Percentiles rank a stretch among this genome's conserved stretches.
phyloP scores from a whole-genome alignment of 1,140 invertebrate genomes.

The Daktulosphaira vitifoliae region DNA sequence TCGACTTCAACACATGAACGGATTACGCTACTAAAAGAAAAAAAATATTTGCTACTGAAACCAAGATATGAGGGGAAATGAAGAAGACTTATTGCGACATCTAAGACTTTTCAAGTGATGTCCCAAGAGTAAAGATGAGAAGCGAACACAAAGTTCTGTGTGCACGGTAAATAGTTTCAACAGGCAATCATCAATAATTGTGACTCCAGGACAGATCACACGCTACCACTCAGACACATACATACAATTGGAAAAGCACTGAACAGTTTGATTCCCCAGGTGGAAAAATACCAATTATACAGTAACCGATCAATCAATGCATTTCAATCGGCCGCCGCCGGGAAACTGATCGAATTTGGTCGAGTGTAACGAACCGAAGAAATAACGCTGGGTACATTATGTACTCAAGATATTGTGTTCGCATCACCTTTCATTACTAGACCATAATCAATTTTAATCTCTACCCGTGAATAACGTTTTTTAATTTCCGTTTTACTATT shows the following conservation, averaged over 20 bases:
- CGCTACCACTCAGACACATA: neutral
- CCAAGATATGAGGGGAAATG: no score
- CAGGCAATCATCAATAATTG: constrained; percentile 26
- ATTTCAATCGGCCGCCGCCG: constrained; percentile 25
- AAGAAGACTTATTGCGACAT: constrained; percentile 19
- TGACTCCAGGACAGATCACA: constrained; percentile 14
- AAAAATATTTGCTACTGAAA: neutral
- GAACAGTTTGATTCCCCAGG: constrained; percentile 22
- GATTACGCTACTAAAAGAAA: neutral
- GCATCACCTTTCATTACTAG: no score
- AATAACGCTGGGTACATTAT: neutral
- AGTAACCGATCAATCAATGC: constrained; percentile 31
- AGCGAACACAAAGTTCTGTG: neutral
- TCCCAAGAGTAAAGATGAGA: neutral
- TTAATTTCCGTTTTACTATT: no score
- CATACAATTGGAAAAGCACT: no score
- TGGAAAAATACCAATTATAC: constrained; percentile 31
- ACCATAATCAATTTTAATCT: no score
- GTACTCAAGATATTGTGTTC: no score
- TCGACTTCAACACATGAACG: neutral
- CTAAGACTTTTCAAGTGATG: neutral
- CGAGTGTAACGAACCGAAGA: constrained; percentile 28
- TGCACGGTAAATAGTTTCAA: neutral
- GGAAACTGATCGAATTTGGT: constrained; percentile 31
- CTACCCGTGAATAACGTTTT: no score